Conservation (phyloP, 2,888 invertebrate genomes). For the Brenthis hecate region DNA sequence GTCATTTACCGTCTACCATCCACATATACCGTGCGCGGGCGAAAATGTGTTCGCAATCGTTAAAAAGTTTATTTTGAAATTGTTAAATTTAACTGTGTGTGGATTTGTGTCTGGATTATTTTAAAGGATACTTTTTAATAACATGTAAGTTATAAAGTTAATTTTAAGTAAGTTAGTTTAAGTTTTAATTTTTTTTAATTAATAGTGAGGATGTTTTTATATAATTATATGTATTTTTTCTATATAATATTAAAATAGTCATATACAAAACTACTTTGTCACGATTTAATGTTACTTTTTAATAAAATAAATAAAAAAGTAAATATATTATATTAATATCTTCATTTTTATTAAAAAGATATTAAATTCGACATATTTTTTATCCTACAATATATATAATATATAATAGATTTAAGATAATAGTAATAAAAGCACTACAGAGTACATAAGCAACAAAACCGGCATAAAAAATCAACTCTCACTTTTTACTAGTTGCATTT, state of each 20-base stretch:
- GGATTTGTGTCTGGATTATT: conserved; percentile 14
- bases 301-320: too few relatives aligned
- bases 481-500: conserved; percentile 26
- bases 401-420: neutral
- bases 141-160: neutral
- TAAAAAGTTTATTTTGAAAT: conserved; percentile 42
- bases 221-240: too few relatives aligned
- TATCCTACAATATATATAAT: neutral
- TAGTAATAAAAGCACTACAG: conserved; percentile 1
- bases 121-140: neutral
- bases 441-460: conserved; percentile 16
- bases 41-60: conserved; percentile 53
- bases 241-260: too few relatives aligned
- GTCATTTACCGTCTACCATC: conserved; percentile 67
- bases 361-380: too few relatives aligned
- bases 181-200: too few relatives aligned
- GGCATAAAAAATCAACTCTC: conserved; percentile 27
- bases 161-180: too few relatives aligned
- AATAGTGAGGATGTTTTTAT: too few relatives aligned
- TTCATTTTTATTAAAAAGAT: too few relatives aligned
- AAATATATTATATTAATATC: too few relatives aligned
- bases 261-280: too few relatives aligned
- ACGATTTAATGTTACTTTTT: too few relatives aligned
- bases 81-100: conserved; percentile 26
- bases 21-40: conserved; percentile 62